Conservation (phyloP, 1,140 invertebrate genomes). For the Doryteuthis pealeii region DNA sequence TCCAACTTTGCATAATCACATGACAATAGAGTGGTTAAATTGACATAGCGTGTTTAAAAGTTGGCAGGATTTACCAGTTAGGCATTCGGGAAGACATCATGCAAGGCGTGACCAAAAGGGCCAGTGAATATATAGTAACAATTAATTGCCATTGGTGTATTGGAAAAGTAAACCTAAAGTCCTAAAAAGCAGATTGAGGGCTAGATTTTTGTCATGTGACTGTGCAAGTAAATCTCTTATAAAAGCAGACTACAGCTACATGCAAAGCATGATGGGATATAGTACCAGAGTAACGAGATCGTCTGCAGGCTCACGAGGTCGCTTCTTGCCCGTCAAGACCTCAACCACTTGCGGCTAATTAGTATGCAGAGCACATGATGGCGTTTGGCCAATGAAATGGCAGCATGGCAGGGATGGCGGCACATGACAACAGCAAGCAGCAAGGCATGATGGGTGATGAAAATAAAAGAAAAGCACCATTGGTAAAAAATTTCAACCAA, state of each 20-base stretch:
- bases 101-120: slow-evolving; percentile 26
- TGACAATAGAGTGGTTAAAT: slow-evolving; percentile 36
- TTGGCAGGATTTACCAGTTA: slow-evolving; percentile 4
- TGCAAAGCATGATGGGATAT: slow-evolving; percentile 62
- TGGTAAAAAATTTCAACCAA: slow-evolving; percentile 50
- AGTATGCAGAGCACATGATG: slow-evolving; percentile 59
- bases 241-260: slow-evolving; percentile 58
- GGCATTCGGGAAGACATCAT: slow-evolving; percentile 26
- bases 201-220: slow-evolving; percentile 55
- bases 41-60: not conserved
- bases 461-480: slow-evolving; percentile 58
- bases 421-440: slow-evolving; percentile 63
- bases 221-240: slow-evolving; percentile 53
- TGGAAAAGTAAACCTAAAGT: not conserved
- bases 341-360: slow-evolving; percentile 63
- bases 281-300: slow-evolving; percentile 85
- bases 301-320: slow-evolving; percentile 77
- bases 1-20: slow-evolving; percentile 51
- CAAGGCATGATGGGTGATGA: slow-evolving; percentile 59
- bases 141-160: not conserved
- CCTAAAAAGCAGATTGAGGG: slow-evolving; percentile 32
- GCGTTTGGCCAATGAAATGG: slow-evolving; percentile 57
- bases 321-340: slow-evolving; percentile 78
- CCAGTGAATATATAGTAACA: not conserved
- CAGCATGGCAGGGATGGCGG: slow-evolving; percentile 56